phyloP scores from a whole-genome alignment of 2,113 vertebrate species.

The Laterallus jamaicensis region DNA sequence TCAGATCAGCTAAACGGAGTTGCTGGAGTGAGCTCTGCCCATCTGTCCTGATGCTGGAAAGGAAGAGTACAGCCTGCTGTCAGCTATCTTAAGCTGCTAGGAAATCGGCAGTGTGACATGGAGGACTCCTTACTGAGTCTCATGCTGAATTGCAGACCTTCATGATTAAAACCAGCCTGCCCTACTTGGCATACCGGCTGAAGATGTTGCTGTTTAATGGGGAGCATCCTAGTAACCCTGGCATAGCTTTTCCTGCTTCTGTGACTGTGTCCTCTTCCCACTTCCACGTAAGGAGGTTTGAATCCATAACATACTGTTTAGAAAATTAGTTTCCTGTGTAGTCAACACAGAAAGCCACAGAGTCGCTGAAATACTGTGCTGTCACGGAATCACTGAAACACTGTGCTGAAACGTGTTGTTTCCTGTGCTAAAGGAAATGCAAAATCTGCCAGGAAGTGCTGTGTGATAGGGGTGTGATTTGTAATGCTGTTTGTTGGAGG shows the following conservation, averaged over 20 bases:
- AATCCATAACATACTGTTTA: background rate
- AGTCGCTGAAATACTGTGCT: background rate
- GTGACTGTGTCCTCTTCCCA: background rate
- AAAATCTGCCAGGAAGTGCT: constrained; percentile 39
- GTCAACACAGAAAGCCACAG: background rate
- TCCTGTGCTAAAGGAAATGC: constrained; percentile 31
- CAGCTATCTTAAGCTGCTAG: constrained; percentile 20
- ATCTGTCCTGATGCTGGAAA: constrained; percentile 44
- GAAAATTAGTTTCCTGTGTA: background rate
- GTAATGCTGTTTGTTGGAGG: background rate
- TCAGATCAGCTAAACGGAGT: background rate
- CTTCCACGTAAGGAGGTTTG: background rate
- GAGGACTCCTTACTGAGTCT: constrained; percentile 26
- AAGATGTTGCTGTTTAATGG: background rate
- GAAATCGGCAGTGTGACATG: constrained; percentile 14
- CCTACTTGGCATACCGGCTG: constrained; percentile 5
- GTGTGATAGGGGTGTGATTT: background rate
- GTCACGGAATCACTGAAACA: background rate
- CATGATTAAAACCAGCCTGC: background rate
- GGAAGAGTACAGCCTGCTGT: constrained; percentile 34
- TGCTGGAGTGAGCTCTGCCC: constrained; percentile 23
- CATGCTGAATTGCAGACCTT: background rate
- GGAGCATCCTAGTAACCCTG: background rate
- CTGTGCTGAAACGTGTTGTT: background rate
- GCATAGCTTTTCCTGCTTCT: background rate